Evolutionary conservation across 2,113 vertebrate genomes (phyloP).

Genomic region (Silurus asotus): DNA sequence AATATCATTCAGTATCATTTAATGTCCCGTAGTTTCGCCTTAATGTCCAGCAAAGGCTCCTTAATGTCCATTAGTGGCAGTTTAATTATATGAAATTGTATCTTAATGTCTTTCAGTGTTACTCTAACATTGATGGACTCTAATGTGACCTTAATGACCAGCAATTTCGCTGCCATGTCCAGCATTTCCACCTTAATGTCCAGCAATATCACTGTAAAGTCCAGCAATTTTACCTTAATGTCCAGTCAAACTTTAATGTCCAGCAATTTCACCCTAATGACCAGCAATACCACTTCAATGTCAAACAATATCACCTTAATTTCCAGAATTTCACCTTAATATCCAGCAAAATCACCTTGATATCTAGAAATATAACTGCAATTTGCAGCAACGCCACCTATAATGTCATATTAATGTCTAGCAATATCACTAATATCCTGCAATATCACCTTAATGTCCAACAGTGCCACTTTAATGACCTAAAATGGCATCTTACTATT

Average conservation of each 20-base stretch:
- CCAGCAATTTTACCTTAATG: no score
- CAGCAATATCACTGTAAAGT: no score
- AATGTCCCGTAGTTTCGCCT: no score
- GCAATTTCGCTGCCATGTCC: no score
- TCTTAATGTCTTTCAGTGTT: no score
- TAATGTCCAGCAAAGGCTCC: no score
- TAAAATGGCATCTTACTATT: neutral
- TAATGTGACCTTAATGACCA: no score
- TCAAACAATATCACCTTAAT: neutral
- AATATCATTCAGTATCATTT: no score
- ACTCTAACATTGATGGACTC: no score
- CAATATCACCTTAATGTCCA: neutral
- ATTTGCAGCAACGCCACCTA: neutral
- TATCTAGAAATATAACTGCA: neutral
- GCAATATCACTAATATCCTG: neutral
- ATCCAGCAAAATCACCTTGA: neutral
- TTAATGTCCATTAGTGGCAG: no score
- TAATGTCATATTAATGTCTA: neutral
- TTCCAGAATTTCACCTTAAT: neutral
- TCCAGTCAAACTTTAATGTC: neutral
- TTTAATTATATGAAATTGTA: no score
- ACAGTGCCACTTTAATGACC: neutral
- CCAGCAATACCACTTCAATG: neutral
- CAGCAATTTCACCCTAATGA: neutral
- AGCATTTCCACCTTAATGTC: no score